Conservation (phyloP, 1,140 invertebrate species). For the Centruroides vittatus region DNA sequence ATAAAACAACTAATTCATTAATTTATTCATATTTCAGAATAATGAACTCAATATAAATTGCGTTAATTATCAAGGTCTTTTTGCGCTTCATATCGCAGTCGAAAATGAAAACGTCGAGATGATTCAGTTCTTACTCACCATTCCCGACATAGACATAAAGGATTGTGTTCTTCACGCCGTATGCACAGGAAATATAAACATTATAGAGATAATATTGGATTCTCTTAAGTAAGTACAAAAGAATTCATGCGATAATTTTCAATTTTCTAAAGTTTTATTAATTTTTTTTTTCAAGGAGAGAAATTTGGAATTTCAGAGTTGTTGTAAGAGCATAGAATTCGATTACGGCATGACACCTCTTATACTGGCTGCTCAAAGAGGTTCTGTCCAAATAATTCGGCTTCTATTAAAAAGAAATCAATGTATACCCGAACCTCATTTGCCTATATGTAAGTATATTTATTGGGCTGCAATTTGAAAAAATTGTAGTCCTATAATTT, state of each 20-base stretch:
- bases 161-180: too few species aligned
- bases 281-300: too few species aligned
- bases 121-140: neutral
- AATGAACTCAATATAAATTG: too few species aligned
- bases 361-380: conserved; percentile 50
- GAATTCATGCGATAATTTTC: neutral
- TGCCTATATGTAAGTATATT: conserved; percentile 42
- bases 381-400: conserved; percentile 52
- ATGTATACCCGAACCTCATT: conserved; percentile 39
- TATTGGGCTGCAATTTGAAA: conserved; percentile 27
- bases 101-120: neutral
- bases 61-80: too few species aligned
- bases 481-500: too few species aligned
- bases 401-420: conserved; percentile 44
- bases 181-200: too few species aligned
- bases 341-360: conserved; percentile 53
- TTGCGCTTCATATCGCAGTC: too few species aligned
- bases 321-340: conserved; percentile 36
- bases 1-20: too few species aligned
- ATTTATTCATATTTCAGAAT: too few species aligned
- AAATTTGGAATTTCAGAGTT: neutral
- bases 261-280: neutral
- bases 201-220: too few species aligned
- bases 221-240: too few species aligned
- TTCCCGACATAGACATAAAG: neutral